Percentiles rank a stretch among this genome's conserved stretches.
These are phyloP conservation scores for Petrosia ficiformis DNA, from an alignment of 37 sponge, comb jelly and placozoan genomes.

Conservation along the genomic window DNA sequence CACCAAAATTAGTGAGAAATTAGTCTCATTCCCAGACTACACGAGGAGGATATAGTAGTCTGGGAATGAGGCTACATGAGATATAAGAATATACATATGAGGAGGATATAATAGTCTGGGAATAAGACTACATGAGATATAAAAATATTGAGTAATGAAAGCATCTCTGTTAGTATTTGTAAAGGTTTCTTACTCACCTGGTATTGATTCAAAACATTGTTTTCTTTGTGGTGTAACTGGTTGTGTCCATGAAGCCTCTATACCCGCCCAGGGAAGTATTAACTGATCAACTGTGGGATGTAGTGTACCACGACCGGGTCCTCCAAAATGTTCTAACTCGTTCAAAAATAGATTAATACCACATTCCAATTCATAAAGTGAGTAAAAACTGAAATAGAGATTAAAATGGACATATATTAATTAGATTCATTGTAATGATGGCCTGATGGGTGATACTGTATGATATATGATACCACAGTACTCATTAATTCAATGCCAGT, in stretches of 20 bases:
- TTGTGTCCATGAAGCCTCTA: slow-evolving; percentile 34
- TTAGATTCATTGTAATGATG: too few relatives aligned
- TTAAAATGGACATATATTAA: neutral
- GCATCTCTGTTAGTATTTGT: too few relatives aligned
- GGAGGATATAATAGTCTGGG: too few relatives aligned
- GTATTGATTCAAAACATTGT: slow-evolving; percentile 32
- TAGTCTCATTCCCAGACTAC: neutral
- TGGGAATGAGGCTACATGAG: too few relatives aligned
- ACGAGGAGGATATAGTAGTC: too few relatives aligned
- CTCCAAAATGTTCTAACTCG: neutral
- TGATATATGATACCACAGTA: too few relatives aligned
- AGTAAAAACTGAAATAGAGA: slow-evolving; percentile 36
- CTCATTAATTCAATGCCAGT: too few relatives aligned
- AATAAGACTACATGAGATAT: too few relatives aligned
- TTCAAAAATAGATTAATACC: slow-evolving; percentile 7
- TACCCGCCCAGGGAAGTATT: slow-evolving; percentile 64
- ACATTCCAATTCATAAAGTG: slow-evolving; percentile 51
- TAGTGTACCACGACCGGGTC: slow-evolving; percentile 49
- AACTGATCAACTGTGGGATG: slow-evolving; percentile 59
- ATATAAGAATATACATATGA: too few relatives aligned
- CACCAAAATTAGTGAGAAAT: neutral
- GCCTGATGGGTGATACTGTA: neutral
- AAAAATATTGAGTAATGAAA: too few relatives aligned
- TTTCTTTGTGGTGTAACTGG: neutral
- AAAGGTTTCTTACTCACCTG: too few relatives aligned